Conservation (phyloP, 2,888 invertebrate genomes). For the Pteria penguin region DNA sequence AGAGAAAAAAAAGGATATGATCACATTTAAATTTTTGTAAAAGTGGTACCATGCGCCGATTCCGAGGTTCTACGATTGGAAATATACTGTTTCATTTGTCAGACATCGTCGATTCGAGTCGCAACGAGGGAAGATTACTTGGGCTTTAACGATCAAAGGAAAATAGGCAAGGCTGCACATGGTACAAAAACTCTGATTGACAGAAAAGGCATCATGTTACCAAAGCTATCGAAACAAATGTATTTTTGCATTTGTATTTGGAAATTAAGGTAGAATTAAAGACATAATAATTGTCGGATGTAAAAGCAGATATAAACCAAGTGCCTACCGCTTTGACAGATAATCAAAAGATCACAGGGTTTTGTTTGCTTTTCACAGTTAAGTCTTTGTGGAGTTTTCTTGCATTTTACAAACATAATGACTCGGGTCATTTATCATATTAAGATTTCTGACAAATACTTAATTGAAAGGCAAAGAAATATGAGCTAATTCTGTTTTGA, state of each 20-base stretch:
- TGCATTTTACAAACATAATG: constrained; percentile 31
- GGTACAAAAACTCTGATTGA: constrained; percentile 23
- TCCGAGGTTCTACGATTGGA: too few species aligned
- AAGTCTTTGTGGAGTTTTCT: constrained; percentile 41
- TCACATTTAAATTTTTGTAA: too few species aligned
- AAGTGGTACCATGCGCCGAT: too few species aligned
- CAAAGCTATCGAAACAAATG: constrained; percentile 34
- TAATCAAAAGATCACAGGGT: constrained; percentile 26
- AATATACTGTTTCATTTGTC: too few species aligned
- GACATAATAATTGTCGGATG: constrained; percentile 45
- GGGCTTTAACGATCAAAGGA: neutral
- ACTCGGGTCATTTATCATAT: constrained; percentile 44
- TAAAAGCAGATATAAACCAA: constrained; percentile 28
- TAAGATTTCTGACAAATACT: constrained; percentile 27
- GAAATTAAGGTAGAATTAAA: constrained; percentile 27
- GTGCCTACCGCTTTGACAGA: constrained; percentile 29
- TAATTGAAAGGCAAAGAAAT: constrained; percentile 20
- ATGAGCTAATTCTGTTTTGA: neutral
- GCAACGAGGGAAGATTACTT: neutral
- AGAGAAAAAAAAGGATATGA: too few species aligned
- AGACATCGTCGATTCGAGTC: neutral
- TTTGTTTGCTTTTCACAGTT: constrained; percentile 23
- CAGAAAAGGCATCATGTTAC: constrained; percentile 27
- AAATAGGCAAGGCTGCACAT: neutral
- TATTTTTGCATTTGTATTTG: constrained; percentile 16